Percentiles rank a stretch among this genome's conserved stretches.
These are phyloP conservation scores for Macrosoma leucophasiata DNA, from an alignment of 2,888 invertebrate genomes.

Conservation along the genomic window DNA sequence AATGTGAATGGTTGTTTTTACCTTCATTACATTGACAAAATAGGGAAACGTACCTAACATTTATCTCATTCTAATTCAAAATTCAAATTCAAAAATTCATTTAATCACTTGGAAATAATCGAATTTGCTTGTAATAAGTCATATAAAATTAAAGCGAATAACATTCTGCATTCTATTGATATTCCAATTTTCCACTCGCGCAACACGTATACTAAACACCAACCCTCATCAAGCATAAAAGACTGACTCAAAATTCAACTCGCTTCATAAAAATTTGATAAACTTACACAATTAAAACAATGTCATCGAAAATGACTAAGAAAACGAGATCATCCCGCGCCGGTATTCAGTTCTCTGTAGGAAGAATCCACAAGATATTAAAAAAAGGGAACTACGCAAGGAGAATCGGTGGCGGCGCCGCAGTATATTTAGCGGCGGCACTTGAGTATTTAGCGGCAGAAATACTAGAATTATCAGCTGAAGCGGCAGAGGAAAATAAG, in stretches of 20 bases:
- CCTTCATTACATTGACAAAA: too few species aligned
- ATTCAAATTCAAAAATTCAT: too few species aligned
- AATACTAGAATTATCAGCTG: constrained; percentile 74
- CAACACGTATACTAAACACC: too few species aligned
- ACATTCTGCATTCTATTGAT: neutral
- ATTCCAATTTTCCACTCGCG: neutral
- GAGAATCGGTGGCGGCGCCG: constrained; percentile 66
- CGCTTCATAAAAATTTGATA: too few species aligned
- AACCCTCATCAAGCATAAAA: too few species aligned
- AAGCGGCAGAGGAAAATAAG: constrained; percentile 79
- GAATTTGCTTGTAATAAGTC: too few species aligned
- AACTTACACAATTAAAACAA: constrained; percentile 17
- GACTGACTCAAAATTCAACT: too few species aligned
- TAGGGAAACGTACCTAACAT: too few species aligned
- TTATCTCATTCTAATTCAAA: too few species aligned
- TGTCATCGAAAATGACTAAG: constrained; percentile 32
- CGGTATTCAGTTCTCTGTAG: constrained; percentile 76
- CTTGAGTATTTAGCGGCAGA: constrained; percentile 81
- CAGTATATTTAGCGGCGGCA: constrained; percentile 72
- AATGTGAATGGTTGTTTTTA: too few species aligned
- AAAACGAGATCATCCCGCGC: constrained; percentile 65
- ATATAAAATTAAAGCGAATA: neutral
- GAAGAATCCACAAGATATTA: constrained; percentile 62
- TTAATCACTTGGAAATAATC: too few species aligned
- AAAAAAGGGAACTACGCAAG: constrained; percentile 77